Conservation (phyloP, 2,888 invertebrate genomes). For the Apotomis capreana region DNA sequence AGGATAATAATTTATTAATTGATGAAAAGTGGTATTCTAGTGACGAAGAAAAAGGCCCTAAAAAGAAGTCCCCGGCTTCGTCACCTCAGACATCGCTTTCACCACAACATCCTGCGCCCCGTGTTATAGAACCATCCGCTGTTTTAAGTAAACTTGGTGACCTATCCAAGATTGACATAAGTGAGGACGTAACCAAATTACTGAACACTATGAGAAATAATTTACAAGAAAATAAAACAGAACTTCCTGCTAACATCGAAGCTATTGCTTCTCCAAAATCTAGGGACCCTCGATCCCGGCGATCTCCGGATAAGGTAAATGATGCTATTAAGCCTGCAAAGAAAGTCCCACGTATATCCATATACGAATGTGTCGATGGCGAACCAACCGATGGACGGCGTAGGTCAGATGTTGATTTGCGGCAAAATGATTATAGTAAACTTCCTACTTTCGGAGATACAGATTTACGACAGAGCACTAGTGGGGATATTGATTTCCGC, state of each 20-base stretch:
- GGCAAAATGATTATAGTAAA: constrained; percentile 77
- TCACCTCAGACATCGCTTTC: constrained; percentile 63
- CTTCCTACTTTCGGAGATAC: constrained; percentile 85
- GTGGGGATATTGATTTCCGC: constrained; percentile 89
- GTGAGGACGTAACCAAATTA: constrained; percentile 88
- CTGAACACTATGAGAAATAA: constrained; percentile 85
- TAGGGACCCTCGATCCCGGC: constrained; percentile 73
- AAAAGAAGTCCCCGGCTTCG: constrained; percentile 68
- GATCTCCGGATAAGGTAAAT: constrained; percentile 68
- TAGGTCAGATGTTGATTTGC: constrained; percentile 79
- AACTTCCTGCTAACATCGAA: constrained; percentile 51
- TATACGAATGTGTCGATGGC: constrained; percentile 84
- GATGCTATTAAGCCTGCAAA: constrained; percentile 56
- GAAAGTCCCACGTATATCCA: constrained; percentile 77
- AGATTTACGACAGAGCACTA: constrained; percentile 83
- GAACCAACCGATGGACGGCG: constrained; percentile 78
- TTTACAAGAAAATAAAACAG: constrained; percentile 66
- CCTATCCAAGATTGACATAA: constrained; percentile 88
- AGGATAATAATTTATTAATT: constrained; percentile 83
- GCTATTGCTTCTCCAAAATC: constrained; percentile 59
- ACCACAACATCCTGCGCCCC: constrained; percentile 68
- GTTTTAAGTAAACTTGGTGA: constrained; percentile 87
- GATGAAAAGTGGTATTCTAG: constrained; percentile 91
- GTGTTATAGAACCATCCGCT: constrained; percentile 77
- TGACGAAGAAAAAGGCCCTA: constrained; percentile 86